These are phyloP conservation scores for Drosophila flavopinicola DNA, from an alignment of 2,888 invertebrate species.

Conservation along the genomic window DNA sequence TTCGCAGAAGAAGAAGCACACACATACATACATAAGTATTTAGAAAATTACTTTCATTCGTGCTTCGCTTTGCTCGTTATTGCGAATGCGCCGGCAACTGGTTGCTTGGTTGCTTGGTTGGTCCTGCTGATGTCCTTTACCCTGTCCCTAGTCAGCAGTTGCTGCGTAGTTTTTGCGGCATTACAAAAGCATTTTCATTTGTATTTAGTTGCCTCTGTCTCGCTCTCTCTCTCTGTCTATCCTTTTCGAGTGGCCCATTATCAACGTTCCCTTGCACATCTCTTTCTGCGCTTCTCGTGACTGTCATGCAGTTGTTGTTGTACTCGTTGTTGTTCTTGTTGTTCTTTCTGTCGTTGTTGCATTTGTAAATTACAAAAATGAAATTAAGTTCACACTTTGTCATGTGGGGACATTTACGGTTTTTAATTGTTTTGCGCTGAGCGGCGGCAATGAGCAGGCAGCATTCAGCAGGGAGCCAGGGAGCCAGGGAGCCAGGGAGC, in stretches of 20 bases:
- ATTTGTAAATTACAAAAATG: constrained; percentile 79
- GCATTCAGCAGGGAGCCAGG: too few relatives aligned
- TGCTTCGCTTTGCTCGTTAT: constrained; percentile 73
- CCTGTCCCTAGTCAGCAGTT: background rate
- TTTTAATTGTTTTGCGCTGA: constrained; percentile 75
- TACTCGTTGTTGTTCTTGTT: constrained; percentile 8
- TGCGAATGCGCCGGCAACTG: constrained; percentile 53
- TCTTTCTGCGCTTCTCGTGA: constrained; percentile 16
- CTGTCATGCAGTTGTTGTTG: constrained; percentile 13
- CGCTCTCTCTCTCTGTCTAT: background rate
- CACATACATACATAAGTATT: constrained; percentile 61
- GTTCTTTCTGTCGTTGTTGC: constrained; percentile 43
- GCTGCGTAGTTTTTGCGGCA: constrained; percentile 68
- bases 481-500: constrained; percentile 5
- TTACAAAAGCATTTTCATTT: constrained; percentile 75
- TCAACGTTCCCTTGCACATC: constrained; percentile 36
- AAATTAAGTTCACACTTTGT: constrained; percentile 81
- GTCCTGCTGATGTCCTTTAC: background rate
- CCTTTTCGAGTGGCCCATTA: constrained; percentile 39
- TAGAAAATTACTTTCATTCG: too few relatives aligned
- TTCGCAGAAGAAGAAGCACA: too few relatives aligned
- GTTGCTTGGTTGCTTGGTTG: constrained; percentile 20
- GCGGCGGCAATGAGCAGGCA: too few relatives aligned
- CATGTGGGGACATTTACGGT: constrained; percentile 79
- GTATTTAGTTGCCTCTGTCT: constrained; percentile 61